Evolutionary conservation across 2,888 invertebrate genomes (phyloP).

Genomic region (Rugalucina vietnamica): DNA sequence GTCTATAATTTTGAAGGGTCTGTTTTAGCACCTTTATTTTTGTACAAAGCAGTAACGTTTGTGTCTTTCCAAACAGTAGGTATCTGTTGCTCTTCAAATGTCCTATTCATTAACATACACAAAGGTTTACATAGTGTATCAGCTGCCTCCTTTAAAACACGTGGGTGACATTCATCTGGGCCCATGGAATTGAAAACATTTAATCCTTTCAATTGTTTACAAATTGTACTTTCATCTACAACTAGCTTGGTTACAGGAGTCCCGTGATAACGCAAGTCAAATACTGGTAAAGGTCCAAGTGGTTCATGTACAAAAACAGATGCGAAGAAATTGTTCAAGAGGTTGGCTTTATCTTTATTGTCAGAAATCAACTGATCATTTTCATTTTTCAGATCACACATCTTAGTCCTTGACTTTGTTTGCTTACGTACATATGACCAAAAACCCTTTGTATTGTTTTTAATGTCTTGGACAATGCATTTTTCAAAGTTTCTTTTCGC

Average conservation of each 20-base stretch:
- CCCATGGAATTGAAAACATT: slow-evolving; percentile 1
- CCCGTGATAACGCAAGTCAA: slow-evolving; percentile 10
- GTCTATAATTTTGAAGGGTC: background rate
- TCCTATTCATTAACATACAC: background rate
- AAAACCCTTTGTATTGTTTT: slow-evolving; percentile 1
- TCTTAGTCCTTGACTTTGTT: slow-evolving; percentile 3
- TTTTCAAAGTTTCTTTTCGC: background rate
- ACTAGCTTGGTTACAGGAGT: slow-evolving; percentile 4
- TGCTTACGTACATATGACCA: background rate
- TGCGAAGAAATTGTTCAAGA: slow-evolving; percentile 21
- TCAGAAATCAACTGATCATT: background rate
- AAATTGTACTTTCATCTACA: background rate
- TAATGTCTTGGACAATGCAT: background rate
- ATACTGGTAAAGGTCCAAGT: slow-evolving; percentile 10
- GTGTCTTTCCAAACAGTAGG: background rate
- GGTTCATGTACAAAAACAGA: slow-evolving; percentile 11
- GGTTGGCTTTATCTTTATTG: slow-evolving; percentile 12
- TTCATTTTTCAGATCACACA: background rate
- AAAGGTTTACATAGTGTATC: background rate
- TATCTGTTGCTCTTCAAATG: background rate
- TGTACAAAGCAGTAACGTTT: background rate
- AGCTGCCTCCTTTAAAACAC: background rate
- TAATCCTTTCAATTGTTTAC: background rate
- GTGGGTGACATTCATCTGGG: background rate
- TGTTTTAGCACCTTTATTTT: slow-evolving; percentile 6